phyloP scores from a whole-genome alignment of 2,888 invertebrate species.

The Parochlus steinenii region DNA sequence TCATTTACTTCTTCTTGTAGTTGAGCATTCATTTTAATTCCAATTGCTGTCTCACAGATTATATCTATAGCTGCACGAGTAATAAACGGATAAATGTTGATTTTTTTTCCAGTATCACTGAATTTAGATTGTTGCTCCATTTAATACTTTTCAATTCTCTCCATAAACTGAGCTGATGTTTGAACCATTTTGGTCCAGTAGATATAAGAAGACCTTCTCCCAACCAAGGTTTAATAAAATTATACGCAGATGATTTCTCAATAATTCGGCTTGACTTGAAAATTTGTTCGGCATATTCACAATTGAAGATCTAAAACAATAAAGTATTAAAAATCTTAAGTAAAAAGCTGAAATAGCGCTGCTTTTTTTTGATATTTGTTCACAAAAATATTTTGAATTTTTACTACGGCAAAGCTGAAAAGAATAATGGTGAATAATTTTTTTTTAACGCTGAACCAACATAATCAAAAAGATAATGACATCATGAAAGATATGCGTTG shows the following conservation, averaged over 20 bases:
- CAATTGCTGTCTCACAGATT: slow-evolving; percentile 60
- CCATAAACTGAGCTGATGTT: slow-evolving; percentile 45
- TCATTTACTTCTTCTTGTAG: slow-evolving; percentile 43
- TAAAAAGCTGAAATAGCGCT: no score
- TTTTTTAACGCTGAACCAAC: no score
- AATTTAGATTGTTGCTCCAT: slow-evolving; percentile 31
- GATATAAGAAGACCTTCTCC: slow-evolving; percentile 34
- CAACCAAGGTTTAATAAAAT: slow-evolving; percentile 28
- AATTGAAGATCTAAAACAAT: no score
- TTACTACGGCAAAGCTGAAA: no score
- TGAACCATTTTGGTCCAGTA: slow-evolving; percentile 37
- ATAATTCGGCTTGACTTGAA: no score
- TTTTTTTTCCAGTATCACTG: slow-evolving; percentile 27
- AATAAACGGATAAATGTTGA: slow-evolving; percentile 40
- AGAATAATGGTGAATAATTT: no score
- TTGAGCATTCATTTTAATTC: slow-evolving; percentile 48
- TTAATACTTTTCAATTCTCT: slow-evolving; percentile 36
- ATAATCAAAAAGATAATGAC: no score
- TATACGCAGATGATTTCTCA: slow-evolving; percentile 31
- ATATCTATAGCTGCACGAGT: slow-evolving; percentile 37
- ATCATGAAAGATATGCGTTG: no score
- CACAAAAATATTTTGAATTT: no score
- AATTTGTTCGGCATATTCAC: no score
- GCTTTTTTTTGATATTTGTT: no score
- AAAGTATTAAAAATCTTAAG: no score